phyloP scores from a whole-genome alignment of 2,113 vertebrate species.

The Cavia porcellus region DNA sequence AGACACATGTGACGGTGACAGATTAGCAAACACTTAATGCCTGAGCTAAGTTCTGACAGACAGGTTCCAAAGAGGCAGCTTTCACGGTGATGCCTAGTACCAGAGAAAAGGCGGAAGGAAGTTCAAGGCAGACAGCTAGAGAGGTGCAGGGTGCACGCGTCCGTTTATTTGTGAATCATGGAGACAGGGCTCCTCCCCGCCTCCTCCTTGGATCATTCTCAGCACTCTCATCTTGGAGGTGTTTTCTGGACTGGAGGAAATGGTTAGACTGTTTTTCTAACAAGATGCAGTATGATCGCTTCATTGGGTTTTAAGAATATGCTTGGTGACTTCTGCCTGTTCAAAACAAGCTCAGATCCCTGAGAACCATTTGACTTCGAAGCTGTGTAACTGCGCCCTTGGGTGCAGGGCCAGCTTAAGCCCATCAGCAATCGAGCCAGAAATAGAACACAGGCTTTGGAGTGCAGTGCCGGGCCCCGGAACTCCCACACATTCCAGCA shows the following conservation, averaged over 20 bases:
- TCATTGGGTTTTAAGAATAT: constrained; percentile 65
- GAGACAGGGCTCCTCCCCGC: not conserved
- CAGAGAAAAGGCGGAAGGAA: not conserved
- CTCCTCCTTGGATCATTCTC: not conserved
- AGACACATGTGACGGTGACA: no score
- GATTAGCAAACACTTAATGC: not conserved
- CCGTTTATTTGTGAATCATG: not conserved
- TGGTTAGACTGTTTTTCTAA: constrained; percentile 45
- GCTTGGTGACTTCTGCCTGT: constrained; percentile 50
- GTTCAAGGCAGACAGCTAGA: not conserved
- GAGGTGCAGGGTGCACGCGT: not conserved
- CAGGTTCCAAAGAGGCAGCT: not conserved
- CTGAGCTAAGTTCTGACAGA: not conserved
- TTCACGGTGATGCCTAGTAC: not conserved
- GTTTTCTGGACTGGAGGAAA: constrained; percentile 19
- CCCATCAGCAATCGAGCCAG: constrained; percentile 4
- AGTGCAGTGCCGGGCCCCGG: not conserved
- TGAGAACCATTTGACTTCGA: not conserved
- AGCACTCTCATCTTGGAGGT: constrained; percentile 42
- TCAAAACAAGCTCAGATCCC: constrained; percentile 7
- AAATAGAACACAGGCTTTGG: constrained; percentile 56
- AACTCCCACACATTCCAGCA: not conserved
- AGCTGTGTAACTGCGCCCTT: not conserved
- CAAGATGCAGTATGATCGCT: constrained; percentile 25
- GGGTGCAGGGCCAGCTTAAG: not conserved